Percentiles rank a stretch among this genome's conserved stretches.
phyloP scores from a whole-genome alignment of 1,140 invertebrate species.

The Delia radicum region DNA sequence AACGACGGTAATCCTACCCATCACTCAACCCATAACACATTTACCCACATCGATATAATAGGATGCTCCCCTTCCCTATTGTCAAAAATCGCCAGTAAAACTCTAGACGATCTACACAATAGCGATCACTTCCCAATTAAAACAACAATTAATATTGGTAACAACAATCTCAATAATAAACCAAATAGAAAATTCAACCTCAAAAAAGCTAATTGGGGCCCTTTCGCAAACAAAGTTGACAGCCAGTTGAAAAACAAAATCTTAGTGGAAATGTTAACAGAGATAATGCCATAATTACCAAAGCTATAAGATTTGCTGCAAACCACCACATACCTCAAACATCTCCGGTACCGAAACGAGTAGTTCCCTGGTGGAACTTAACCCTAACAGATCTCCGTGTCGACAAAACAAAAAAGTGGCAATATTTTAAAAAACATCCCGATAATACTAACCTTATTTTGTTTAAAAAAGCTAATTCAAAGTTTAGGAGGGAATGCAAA shows the following conservation, averaged over 20 bases:
- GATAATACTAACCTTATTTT: not conserved
- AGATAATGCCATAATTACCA: not conserved
- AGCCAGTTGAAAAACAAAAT: not conserved
- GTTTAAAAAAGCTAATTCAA: not conserved
- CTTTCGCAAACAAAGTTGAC: not conserved
- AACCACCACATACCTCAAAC: conserved; percentile 7
- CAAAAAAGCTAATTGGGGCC: not conserved
- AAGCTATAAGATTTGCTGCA: not conserved
- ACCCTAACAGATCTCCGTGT: not conserved
- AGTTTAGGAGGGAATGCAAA: not conserved
- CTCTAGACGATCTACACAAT: not conserved
- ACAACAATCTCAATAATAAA: not conserved
- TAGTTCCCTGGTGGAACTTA: not conserved
- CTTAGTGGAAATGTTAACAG: not conserved
- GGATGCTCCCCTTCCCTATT: not conserved
- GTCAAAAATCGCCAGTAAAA: not conserved
- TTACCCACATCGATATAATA: conserved; percentile 2
- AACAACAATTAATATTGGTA: not conserved
- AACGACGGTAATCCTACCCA: not conserved
- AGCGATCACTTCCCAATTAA: conserved; percentile 10
- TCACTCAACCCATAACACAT: conserved; percentile 3
- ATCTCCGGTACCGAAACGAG: not conserved
- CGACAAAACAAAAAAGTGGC: not conserved
- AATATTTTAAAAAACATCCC: not conserved
- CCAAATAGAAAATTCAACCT: not conserved